Evolutionary conservation across 2,888 invertebrate species (phyloP), one percentile per base, ranked within the genome.

Genomic region (Rhagonycha fulva): DNA sequence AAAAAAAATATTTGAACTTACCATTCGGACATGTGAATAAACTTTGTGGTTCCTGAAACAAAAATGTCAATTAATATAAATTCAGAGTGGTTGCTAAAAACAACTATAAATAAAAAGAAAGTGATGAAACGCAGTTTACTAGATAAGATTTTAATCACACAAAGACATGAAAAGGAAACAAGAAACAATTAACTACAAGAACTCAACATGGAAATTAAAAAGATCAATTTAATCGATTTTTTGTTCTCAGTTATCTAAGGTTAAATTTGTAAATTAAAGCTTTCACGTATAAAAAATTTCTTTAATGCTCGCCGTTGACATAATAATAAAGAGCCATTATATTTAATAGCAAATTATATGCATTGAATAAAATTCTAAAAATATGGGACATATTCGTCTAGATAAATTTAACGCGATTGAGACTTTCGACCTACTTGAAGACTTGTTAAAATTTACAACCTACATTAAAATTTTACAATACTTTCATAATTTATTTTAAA

Each of bases 21-120:
- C 93, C 93, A 86, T 92, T 92, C 83, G 93, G 93, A 90, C 93
- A 93, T 84, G 91, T 91, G 89, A 93, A 93, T 87, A 93, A 86
- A 84, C 87, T 89, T 79, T 86, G 87, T 79, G 91, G 90, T 84
- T 90, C 90, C 93, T 93, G 92, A 79, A 92, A 92, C 84, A 87
- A 86, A 86, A 87, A 66, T 4, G 3, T 14, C 12, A 10, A 66
- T 24, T 66, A 24, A 62, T 24, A 24, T 5, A 24, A 62, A 23
- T 12, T 23, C 10, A 11, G n/a, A 9, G 4, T 24, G 12, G 24
- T 19, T n/a, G 63, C n/a, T 12, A 3, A 5, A 14, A 62, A 9
- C 7, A 2, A 26, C 3, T 26, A 26, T 9, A 47, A 47, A 47
- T 47, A n/a, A n/a, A 47, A 47, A 47, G 47, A 47, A 47, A 47